These are phyloP conservation scores for Heliconius cydno DNA, from an alignment of 2,888 invertebrate genomes.

Conservation along the genomic window DNA sequence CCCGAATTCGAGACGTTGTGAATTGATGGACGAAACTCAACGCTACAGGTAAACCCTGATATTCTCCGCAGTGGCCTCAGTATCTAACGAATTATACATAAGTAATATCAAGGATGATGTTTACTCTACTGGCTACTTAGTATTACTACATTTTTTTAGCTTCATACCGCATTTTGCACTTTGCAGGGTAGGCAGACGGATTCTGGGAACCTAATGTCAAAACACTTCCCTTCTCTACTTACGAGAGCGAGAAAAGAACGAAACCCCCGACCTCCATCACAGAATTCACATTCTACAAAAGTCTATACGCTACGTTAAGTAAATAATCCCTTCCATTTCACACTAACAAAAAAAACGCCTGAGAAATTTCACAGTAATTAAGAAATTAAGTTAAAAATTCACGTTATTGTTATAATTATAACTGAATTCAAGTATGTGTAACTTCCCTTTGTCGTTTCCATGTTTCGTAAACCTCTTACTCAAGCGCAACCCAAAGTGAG, in stretches of 20 bases:
- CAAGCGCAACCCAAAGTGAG: background rate
- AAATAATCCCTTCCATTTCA: background rate
- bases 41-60: background rate
- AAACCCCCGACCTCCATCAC: background rate
- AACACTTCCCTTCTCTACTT: background rate
- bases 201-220: background rate
- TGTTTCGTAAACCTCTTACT: constrained; percentile 17
- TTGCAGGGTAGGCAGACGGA: background rate
- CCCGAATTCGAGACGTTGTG: background rate
- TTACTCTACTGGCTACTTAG: too few species aligned
- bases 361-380: constrained; percentile 30
- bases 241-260: background rate
- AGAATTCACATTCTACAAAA: background rate
- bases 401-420: constrained; percentile 17
- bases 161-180: too few species aligned
- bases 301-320: background rate
- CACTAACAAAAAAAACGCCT: constrained; percentile 5
- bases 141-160: too few species aligned
- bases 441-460: constrained; percentile 31
- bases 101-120: too few species aligned
- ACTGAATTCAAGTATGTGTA: constrained; percentile 3
- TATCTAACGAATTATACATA: too few species aligned
- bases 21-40: background rate
- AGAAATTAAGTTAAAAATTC: constrained; percentile 18
- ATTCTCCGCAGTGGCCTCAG: too few species aligned